Percentiles rank a stretch among this genome's conserved stretches.
Conservation (phyloP, 1,140 invertebrate genomes). For the Sinella curviseta region DNA sequence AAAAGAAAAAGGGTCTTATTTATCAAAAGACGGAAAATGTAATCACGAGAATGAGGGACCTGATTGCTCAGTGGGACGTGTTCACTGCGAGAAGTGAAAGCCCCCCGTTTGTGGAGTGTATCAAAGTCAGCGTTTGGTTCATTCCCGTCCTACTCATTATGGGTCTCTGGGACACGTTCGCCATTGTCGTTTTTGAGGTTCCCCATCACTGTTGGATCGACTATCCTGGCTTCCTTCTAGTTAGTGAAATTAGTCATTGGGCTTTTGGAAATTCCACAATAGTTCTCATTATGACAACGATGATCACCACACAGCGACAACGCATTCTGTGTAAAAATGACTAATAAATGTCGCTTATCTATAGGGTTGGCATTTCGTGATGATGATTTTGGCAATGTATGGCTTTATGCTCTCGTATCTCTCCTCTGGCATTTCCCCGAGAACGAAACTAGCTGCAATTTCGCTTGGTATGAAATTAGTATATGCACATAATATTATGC, state of each 20-base stretch:
- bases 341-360: no score
- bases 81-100: background rate
- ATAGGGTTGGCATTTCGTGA: background rate
- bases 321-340: no score
- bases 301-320: no score
- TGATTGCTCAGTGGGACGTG: background rate
- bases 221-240: background rate
- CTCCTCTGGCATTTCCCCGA: background rate
- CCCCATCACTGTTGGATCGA: background rate
- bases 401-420: constrained; percentile 1
- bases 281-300: no score
- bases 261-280: no score
- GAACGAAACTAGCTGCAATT: background rate
- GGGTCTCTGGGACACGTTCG: background rate
- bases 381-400: background rate
- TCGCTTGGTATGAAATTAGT: no score
- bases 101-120: background rate
- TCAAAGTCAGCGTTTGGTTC: constrained; percentile 7
- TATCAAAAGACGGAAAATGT: constrained; percentile 23
- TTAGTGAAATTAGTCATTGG: background rate
- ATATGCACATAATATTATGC: no score
- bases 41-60: background rate
- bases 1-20: background rate
- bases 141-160: background rate
- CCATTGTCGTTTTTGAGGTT: background rate